A percentile compares a stretch with the other conserved stretches of the same genome.
Conservation (phyloP, 2,797 vertebrate species). For the Girardinus metallicus region DNA sequence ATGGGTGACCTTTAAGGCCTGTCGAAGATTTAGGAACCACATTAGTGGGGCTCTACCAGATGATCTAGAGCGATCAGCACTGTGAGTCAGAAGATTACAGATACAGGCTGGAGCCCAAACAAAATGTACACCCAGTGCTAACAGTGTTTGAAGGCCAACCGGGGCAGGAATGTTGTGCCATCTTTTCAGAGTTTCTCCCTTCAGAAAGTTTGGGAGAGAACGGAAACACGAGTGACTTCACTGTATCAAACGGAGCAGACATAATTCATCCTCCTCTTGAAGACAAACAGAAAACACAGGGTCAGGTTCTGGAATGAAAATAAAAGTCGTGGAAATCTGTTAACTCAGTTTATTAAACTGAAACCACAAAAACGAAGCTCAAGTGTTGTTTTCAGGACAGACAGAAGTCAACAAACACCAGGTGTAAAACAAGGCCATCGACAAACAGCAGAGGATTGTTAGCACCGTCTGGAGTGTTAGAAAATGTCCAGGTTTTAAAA, state of each 20-base stretch:
- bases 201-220: background rate
- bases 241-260: background rate
- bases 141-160: background rate
- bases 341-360: background rate
- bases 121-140: background rate
- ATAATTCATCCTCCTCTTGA: background rate
- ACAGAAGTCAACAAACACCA: background rate
- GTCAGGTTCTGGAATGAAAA: background rate
- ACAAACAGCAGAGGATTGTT: background rate
- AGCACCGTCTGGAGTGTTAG: background rate
- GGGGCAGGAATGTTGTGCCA: background rate
- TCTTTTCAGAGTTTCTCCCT: background rate
- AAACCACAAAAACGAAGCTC: background rate
- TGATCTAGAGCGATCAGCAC: background rate
- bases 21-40: conserved; percentile 17
- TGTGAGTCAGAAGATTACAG: conserved; percentile 12
- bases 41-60: conserved; percentile 1
- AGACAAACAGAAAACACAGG: background rate
- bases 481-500: too few species aligned
- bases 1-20: conserved; percentile 8
- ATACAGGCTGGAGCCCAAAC: background rate
- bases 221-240: background rate
- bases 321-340: background rate
- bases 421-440: background rate
- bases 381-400: background rate